A percentile compares a stretch with the other conserved stretches of the same genome.
Conservation (phyloP, 2,797 vertebrate genomes). For the Acrossocheilus fasciatus region DNA sequence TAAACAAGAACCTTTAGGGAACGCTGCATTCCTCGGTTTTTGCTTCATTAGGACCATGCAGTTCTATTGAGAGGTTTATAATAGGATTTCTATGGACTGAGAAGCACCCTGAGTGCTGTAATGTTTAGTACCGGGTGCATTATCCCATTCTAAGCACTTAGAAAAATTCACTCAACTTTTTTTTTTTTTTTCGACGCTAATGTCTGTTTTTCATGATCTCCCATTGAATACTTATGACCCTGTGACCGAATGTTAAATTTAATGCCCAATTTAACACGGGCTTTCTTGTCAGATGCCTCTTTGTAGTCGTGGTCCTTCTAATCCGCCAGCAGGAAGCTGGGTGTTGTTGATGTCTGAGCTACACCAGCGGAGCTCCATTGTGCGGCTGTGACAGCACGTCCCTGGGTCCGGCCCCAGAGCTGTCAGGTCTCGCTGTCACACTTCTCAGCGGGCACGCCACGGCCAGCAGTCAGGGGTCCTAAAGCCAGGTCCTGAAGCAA, state of each 20-base stretch:
- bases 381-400: conserved; percentile 75
- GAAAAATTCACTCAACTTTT: conserved; percentile 52
- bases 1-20: conserved; percentile 45
- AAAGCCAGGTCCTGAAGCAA: conserved; percentile 65
- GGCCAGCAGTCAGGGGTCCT: conserved; percentile 78
- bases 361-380: conserved; percentile 73
- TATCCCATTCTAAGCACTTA: conserved; percentile 47
- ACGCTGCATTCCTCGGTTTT: conserved; percentile 48
- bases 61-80: conserved; percentile 45
- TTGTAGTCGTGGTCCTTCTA: conserved; percentile 74
- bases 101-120: conserved; percentile 51
- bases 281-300: conserved; percentile 72
- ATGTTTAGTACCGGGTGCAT: conserved; percentile 40
- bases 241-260: conserved; percentile 78
- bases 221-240: conserved; percentile 77
- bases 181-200: conserved; percentile 28
- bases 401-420: conserved; percentile 79
- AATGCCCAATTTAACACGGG: conserved; percentile 84
- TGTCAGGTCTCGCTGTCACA: conserved; percentile 83
- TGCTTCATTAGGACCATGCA: conserved; percentile 54
- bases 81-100: conserved; percentile 38
- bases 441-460: conserved; percentile 77
- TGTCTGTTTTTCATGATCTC: conserved; percentile 68
- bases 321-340: conserved; percentile 68
- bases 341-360: conserved; percentile 70